Base-by-base conservation (phyloP, 2,797 vertebrate genomes). In the Trematomus bernacchii region DNA sequence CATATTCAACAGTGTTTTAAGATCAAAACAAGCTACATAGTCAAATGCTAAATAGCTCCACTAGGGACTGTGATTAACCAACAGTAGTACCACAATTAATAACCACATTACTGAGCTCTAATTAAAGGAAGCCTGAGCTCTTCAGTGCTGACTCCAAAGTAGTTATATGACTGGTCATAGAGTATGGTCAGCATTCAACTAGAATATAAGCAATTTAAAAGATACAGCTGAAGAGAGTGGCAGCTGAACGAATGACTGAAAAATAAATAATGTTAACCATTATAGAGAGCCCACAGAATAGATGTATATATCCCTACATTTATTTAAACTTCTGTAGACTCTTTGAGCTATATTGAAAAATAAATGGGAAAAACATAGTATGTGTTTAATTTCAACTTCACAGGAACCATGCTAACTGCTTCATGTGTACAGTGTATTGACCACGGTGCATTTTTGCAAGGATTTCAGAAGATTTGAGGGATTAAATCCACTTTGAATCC, bases 391-490 rank as follows among this genome's bases (percentile, higher is more conserved):
- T 0, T 19, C 13, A 76, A n/a, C 10, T 57, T 58, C 51, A n/a
- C 2, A 33, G 19, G 15, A 30, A 50, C 30, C 23, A 59, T 0
- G 8, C 27, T 27, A 53, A 14, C 23, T 21, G 21, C 16, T 40
- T 59, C 15, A 50, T 27, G 8, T 65, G 18, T 54, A 11, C 27
- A 27, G 27, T 27, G 5, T 8, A 42, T 21, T 47, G 44, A 40
- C 1, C 0, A 18, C 14, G 5, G 21, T 65, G 11, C 72, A 60
- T 3, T 71, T 75, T 65, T 61, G 3, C 48, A 27, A 44, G 21
- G 66, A 80, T 72, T 64, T 76, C 19, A 19, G 57, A 12, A 40
- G 40, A 57, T 83, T 67, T 57, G 46, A 42, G 42, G 50, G 27
- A 40, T 42, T 13, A 21, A 47, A 16, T 18, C 15, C 46, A 61